A percentile compares a stretch with the other conserved stretches of the same genome.
Conservation (phyloP, 2,888 invertebrate genomes). For the Drosophila gaucha region DNA sequence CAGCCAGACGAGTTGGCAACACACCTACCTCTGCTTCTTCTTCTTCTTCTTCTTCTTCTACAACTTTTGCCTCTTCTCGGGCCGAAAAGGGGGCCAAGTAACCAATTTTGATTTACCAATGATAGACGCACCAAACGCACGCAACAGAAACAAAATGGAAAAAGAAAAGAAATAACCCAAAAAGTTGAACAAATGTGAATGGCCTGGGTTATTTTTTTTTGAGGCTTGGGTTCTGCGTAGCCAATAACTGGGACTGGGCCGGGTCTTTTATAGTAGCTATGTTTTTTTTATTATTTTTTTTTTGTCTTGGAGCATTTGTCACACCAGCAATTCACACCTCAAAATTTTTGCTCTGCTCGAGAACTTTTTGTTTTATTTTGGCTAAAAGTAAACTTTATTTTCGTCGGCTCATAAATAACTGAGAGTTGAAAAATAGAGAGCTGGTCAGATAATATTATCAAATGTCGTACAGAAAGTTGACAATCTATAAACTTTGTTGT, state of each 20-base stretch:
- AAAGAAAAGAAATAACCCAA: slow-evolving; percentile 30
- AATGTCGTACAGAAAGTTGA: slow-evolving; percentile 56
- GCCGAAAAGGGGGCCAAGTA: slow-evolving; percentile 47
- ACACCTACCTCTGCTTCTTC: slow-evolving; percentile 8
- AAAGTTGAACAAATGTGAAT: slow-evolving; percentile 48
- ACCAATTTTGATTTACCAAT: slow-evolving; percentile 65
- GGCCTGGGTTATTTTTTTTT: slow-evolving; percentile 21
- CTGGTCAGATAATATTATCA: slow-evolving; percentile 8
- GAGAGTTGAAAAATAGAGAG: slow-evolving; percentile 12
- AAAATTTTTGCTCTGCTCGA: slow-evolving; percentile 27
- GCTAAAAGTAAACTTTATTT: slow-evolving; percentile 11
- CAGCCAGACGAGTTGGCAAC: slow-evolving; percentile 45
- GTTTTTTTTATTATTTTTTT: slow-evolving; percentile 12
- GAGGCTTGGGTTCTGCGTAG: slow-evolving; percentile 29
- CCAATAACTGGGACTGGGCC: slow-evolving; percentile 21
- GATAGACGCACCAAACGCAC: slow-evolving; percentile 69
- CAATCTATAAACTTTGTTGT: slow-evolving; percentile 15
- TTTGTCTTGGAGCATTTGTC: slow-evolving; percentile 41
- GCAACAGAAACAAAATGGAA: slow-evolving; percentile 44
- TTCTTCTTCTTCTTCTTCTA: background rate
- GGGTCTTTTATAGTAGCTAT: slow-evolving; percentile 31
- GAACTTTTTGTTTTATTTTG: slow-evolving; percentile 49
- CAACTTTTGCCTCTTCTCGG: background rate
- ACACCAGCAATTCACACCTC: slow-evolving; percentile 66
- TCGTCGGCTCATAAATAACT: slow-evolving; percentile 20